Conservation (phyloP, 1,140 invertebrate genomes). For the Ooceraea biroi region DNA sequence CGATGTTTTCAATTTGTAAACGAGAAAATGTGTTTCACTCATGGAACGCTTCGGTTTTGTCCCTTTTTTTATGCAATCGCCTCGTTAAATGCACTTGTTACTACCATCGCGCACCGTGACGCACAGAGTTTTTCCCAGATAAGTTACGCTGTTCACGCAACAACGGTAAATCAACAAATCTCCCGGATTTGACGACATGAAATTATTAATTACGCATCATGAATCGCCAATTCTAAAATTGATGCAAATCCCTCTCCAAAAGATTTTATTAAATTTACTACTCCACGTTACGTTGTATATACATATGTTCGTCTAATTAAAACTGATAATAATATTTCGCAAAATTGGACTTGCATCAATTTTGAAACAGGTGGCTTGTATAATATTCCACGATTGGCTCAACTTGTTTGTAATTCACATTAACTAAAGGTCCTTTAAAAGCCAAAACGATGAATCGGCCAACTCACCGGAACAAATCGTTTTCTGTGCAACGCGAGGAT, state of each 20-base stretch:
- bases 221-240: constrained; percentile 1
- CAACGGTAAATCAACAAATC: constrained; percentile 17
- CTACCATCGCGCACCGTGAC: not conserved
- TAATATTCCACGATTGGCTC: constrained; percentile 25
- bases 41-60: not conserved
- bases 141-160: constrained; percentile 3
- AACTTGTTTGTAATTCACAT: constrained; percentile 47
- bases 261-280: not conserved
- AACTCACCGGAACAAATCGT: constrained; percentile 52
- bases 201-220: constrained; percentile 36
- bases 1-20: constrained; percentile 56
- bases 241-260: not conserved
- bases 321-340: constrained; percentile 19
- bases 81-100: constrained; percentile 49
- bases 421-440: constrained; percentile 21
- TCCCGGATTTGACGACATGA: constrained; percentile 8
- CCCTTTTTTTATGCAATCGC: constrained; percentile 46
- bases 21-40: constrained; percentile 42
- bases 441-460: constrained; percentile 26
- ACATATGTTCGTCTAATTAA: not conserved
- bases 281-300: not conserved
- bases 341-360: not conserved
- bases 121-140: not conserved
- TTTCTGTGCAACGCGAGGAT: constrained; percentile 40
- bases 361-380: constrained; percentile 7